A percentile compares a stretch with the other conserved stretches of the same genome.
Evolutionary conservation across 2,888 invertebrate genomes (phyloP).

Genomic region (Diploptera punctata): DNA sequence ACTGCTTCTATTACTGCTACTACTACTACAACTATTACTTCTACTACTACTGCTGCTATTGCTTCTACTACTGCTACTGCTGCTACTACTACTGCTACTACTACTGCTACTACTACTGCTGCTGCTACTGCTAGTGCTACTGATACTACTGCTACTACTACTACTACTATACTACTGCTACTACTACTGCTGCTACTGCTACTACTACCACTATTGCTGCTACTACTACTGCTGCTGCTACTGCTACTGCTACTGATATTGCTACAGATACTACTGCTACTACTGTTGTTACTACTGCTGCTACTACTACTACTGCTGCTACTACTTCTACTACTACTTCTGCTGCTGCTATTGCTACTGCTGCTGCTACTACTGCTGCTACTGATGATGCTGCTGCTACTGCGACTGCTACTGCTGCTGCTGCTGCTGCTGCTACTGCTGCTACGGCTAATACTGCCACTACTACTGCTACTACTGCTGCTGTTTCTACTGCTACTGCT

Average conservation of each 20-base stretch:
- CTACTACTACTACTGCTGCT: neutral
- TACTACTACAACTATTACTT: no score
- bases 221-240: neutral
- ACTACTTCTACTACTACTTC: neutral
- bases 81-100: neutral
- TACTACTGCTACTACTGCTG: neutral
- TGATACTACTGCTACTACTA: no score
- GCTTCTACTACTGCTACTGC: neutral
- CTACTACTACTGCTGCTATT: no score
- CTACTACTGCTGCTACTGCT: neutral
- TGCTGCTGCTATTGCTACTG: neutral
- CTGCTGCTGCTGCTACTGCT: neutral
- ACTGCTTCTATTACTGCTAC: no score
- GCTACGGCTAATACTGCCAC: neutral
- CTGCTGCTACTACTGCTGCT: neutral
- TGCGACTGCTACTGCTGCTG: no score
- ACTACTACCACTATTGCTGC: neutral
- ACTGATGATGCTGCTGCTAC: no score
- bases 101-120: neutral
- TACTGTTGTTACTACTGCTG: neutral
- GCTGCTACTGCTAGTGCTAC: neutral
- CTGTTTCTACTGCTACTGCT: neutral
- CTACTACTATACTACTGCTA: no score
- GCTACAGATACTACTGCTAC: neutral
- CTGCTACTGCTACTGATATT: no score